phyloP scores from a whole-genome alignment of 2,113 vertebrate species.

The Entelurus aequoreus region DNA sequence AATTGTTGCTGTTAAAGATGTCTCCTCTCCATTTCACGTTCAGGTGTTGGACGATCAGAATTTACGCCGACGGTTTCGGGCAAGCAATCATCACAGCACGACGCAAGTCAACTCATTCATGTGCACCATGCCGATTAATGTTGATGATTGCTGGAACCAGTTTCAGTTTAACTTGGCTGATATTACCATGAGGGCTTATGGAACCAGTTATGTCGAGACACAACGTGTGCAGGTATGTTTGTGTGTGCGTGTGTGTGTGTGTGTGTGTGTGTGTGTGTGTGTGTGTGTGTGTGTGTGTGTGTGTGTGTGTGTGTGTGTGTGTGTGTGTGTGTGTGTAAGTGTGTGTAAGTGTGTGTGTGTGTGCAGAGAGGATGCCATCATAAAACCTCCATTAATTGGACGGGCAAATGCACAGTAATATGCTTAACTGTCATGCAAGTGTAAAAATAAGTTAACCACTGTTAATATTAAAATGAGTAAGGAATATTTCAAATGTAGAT shows the following conservation, averaged over 20 bases:
- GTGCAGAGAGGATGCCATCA: too few species aligned
- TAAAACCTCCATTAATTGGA: too few species aligned
- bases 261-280: too few species aligned
- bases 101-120: slow-evolving; percentile 95
- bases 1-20: neutral
- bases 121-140: slow-evolving; percentile 96
- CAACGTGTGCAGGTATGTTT: slow-evolving; percentile 85
- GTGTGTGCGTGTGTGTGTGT: neutral
- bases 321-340: too few species aligned
- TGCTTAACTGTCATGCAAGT: too few species aligned
- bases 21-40: neutral
- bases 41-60: slow-evolving; percentile 98
- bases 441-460: too few species aligned
- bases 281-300: neutral
- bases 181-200: slow-evolving; percentile 90
- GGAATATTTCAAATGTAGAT: too few species aligned
- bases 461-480: too few species aligned
- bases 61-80: slow-evolving; percentile 87
- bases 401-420: too few species aligned
- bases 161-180: slow-evolving; percentile 96
- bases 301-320: neutral
- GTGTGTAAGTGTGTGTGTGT: too few species aligned
- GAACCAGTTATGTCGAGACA: slow-evolving; percentile 95
- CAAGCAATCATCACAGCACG: slow-evolving; percentile 95
- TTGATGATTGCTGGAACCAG: slow-evolving; percentile 97